phyloP scores from a whole-genome alignment of 2,888 invertebrate species.

The Peribatodes rhomboidaria region DNA sequence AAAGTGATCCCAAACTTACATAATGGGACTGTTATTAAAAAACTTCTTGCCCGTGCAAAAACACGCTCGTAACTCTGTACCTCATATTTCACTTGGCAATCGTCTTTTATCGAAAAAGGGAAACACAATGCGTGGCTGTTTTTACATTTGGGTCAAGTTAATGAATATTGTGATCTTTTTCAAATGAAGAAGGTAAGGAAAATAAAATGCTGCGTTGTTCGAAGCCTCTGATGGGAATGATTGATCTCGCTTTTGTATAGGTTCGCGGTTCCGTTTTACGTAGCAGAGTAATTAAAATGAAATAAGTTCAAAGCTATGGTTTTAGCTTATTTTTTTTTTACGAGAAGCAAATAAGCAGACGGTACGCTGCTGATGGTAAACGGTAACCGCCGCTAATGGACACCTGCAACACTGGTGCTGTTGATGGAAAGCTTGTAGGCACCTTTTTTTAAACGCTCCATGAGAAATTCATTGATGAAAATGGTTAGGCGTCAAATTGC shows the following conservation, averaged over 20 bases:
- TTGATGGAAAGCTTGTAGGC: too few species aligned
- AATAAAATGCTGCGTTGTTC: conserved; percentile 12
- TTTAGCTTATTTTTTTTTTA: background rate
- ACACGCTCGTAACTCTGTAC: conserved; percentile 22
- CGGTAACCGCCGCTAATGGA: too few species aligned
- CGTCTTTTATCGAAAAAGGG: conserved; percentile 11
- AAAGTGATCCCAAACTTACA: conserved; percentile 39
- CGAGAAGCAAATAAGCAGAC: too few species aligned
- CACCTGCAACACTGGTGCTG: too few species aligned
- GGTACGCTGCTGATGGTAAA: too few species aligned
- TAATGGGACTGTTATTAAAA: conserved; percentile 48
- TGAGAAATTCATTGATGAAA: too few species aligned
- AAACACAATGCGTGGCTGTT: conserved; percentile 14
- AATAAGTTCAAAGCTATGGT: background rate
- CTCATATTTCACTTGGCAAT: conserved; percentile 2
- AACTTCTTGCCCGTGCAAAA: conserved; percentile 41
- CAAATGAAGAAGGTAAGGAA: conserved; percentile 21
- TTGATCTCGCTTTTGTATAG: conserved; percentile 24
- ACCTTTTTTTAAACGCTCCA: too few species aligned
- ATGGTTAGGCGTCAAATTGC: too few species aligned
- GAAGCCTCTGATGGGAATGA: conserved; percentile 20
- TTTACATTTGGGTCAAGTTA: conserved; percentile 30
- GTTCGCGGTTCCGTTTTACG: background rate
- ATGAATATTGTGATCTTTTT: conserved; percentile 16
- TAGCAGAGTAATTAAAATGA: conserved; percentile 6